These are phyloP conservation scores for Drosophila kanapiae DNA, from an alignment of 1,140 invertebrate genomes.

Conservation along the genomic window DNA sequence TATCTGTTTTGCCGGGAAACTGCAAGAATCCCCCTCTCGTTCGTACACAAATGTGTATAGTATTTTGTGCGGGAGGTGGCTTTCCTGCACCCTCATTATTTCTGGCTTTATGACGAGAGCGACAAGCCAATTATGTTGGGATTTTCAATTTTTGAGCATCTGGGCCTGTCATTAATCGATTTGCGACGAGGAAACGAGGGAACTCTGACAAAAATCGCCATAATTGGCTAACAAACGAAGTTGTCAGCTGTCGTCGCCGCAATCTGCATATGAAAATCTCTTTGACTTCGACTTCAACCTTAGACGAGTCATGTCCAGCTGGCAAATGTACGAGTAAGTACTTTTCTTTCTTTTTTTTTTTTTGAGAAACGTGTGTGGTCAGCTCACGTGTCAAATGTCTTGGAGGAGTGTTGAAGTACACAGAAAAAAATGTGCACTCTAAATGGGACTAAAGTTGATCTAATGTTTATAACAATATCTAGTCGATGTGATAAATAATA, in stretches of 20 bases:
- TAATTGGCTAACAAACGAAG: constrained; percentile 59
- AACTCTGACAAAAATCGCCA: constrained; percentile 34
- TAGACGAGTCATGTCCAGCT: constrained; percentile 71
- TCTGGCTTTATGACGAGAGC: constrained; percentile 68
- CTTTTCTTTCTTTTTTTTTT: constrained; percentile 5
- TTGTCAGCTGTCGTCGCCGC: constrained; percentile 51
- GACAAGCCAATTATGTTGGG: constrained; percentile 78
- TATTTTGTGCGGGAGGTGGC: constrained; percentile 44
- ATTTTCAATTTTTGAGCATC: constrained; percentile 47
- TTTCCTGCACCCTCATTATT: constrained; percentile 73
- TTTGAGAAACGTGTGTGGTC: constrained; percentile 42
- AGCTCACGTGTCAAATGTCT: constrained; percentile 71
- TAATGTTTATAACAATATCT: not conserved
- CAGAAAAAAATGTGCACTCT: not conserved
- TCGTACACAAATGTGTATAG: not conserved
- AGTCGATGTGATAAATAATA: not conserved
- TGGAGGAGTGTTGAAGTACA: constrained; percentile 10
- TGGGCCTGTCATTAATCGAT: constrained; percentile 61
- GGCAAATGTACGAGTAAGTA: constrained; percentile 8
- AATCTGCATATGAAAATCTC: constrained; percentile 67
- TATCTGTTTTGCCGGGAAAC: constrained; percentile 52
- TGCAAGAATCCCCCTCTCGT: constrained; percentile 49
- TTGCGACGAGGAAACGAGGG: constrained; percentile 22
- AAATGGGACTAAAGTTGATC: not conserved
- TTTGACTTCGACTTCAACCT: not conserved